Evolutionary conservation across 2,113 vertebrate genomes (phyloP).

Genomic region (Isichthys henryi): DNA sequence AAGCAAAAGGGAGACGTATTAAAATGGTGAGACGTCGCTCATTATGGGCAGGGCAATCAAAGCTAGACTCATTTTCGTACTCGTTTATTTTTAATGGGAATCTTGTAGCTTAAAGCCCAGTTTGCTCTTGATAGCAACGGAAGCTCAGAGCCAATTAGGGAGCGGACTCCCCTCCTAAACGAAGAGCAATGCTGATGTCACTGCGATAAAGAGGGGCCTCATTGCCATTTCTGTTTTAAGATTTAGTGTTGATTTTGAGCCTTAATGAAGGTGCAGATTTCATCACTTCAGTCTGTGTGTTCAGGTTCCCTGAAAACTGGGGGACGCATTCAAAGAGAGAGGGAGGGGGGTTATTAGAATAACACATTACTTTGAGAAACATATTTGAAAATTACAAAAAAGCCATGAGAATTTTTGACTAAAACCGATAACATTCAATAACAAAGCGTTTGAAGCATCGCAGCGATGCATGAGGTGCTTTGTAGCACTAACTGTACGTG

Average conservation of each 20-base stretch:
- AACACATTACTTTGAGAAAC: background rate
- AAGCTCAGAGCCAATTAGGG: conserved; percentile 9
- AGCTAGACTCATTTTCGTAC: background rate
- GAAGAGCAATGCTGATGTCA: background rate
- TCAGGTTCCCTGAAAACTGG: background rate
- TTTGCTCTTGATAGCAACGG: background rate
- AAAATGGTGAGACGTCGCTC: background rate
- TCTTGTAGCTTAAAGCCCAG: conserved; percentile 1
- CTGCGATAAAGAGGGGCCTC: background rate
- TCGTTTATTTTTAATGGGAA: conserved; percentile 13
- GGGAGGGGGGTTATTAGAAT: background rate
- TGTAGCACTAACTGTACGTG: background rate
- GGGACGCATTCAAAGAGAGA: background rate
- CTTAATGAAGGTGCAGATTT: conserved; percentile 15
- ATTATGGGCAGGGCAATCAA: conserved; percentile 11
- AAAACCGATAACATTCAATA: background rate
- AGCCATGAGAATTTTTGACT: background rate
- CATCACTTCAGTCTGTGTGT: background rate
- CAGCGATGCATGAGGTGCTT: background rate
- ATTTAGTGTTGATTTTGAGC: conserved; percentile 9
- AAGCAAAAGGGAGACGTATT: background rate
- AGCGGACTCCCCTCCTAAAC: background rate
- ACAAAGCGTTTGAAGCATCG: background rate
- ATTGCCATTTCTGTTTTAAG: background rate
- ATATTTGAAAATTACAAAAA: background rate